A percentile compares a stretch with the other conserved stretches of the same genome.
phyloP scores from a whole-genome alignment of 2,113 vertebrate genomes.

The Haliaeetus leucogaster region DNA sequence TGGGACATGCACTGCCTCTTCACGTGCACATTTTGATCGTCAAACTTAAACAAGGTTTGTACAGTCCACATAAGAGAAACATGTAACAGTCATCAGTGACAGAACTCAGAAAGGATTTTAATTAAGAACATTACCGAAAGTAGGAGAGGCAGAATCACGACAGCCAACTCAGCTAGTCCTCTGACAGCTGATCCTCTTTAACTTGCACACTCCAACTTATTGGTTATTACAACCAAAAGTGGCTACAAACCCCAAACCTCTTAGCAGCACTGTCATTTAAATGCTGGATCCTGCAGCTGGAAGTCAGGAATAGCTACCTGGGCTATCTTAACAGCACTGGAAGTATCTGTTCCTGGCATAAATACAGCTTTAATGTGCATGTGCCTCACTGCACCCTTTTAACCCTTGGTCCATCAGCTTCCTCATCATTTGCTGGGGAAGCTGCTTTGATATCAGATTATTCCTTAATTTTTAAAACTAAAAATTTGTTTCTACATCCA shows the following conservation, averaged over 20 bases:
- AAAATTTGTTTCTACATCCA: background rate
- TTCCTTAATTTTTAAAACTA: background rate
- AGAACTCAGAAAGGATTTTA: constrained; percentile 37
- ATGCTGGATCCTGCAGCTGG: background rate
- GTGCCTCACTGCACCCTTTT: background rate
- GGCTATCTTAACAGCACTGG: background rate
- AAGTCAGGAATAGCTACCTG: background rate
- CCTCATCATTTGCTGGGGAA: background rate
- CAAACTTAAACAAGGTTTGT: background rate
- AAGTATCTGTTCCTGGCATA: background rate
- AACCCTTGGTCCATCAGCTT: background rate
- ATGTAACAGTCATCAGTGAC: constrained; percentile 1
- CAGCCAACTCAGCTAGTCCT: background rate
- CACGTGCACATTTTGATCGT: background rate
- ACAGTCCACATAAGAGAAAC: background rate
- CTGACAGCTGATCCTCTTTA: background rate
- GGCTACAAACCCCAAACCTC: background rate
- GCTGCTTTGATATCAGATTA: background rate
- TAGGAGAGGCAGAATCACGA: background rate
- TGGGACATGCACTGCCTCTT: background rate
- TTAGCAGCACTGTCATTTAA: background rate
- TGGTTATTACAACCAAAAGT: background rate
- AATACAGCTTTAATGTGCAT: background rate
- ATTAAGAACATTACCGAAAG: constrained; percentile 9
- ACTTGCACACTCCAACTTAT: background rate